Conservation (phyloP, 35 echinoderm and acorn worm genomes). For the Heliocidaris tuberculata region DNA sequence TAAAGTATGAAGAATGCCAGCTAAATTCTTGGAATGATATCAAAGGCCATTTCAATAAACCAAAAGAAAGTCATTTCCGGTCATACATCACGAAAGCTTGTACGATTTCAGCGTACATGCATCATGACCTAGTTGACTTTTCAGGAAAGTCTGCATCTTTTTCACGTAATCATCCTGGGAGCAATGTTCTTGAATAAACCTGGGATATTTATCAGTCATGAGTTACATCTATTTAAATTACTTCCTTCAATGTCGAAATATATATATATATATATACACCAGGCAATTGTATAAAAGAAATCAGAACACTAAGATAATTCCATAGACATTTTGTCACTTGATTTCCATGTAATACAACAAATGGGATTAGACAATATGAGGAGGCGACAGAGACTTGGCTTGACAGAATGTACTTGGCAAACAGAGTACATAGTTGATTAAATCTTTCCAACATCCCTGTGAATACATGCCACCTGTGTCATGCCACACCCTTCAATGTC, state of each 20-base stretch:
- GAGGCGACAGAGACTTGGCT: background rate
- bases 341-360: background rate
- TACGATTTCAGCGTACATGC: background rate
- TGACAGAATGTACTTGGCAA: background rate
- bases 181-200: background rate
- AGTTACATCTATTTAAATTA: background rate
- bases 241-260: background rate
- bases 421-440: background rate
- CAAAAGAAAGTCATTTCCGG: background rate
- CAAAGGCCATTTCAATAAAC: conserved; percentile 6
- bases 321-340: background rate
- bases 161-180: background rate
- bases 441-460: background rate
- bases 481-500: background rate
- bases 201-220: too few relatives aligned
- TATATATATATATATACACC: background rate
- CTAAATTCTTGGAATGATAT: background rate
- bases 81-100: background rate
- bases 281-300: background rate
- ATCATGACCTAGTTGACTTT: background rate
- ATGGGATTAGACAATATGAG: background rate
- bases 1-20: background rate
- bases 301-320: background rate
- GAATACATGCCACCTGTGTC: background rate
- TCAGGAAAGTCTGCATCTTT: background rate